Evolutionary conservation across 2,797 vertebrate species (phyloP).

Genomic region (Buphagus erythrorhynchus): DNA sequence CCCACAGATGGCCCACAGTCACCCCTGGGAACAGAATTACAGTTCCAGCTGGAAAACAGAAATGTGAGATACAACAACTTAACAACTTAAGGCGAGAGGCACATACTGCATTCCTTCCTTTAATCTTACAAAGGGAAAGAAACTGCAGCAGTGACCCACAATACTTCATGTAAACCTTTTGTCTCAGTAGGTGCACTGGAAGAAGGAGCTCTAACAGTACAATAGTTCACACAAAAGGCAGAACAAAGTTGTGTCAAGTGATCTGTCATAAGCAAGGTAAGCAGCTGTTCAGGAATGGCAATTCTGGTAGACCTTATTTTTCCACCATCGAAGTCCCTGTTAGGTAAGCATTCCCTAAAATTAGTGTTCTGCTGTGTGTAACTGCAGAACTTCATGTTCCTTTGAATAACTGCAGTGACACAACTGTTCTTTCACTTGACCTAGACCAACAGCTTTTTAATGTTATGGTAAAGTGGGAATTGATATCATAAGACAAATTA

Average conservation of each 20-base stretch:
- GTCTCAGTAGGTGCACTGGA: background rate
- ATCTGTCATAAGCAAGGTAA: background rate
- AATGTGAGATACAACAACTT: background rate
- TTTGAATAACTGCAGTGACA: background rate
- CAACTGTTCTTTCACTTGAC: background rate
- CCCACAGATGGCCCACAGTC: background rate
- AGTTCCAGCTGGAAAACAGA: background rate
- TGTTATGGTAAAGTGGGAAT: background rate
- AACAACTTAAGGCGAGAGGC: background rate
- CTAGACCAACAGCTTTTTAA: background rate
- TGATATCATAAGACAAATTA: background rate
- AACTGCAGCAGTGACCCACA: background rate
- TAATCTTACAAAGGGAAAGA: background rate
- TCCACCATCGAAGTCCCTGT: background rate
- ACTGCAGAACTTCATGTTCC: background rate
- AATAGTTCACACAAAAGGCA: background rate
- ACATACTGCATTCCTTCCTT: background rate
- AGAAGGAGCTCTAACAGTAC: background rate
- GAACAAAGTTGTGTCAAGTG: background rate
- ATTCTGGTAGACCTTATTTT: background rate
- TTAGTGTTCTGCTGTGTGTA: background rate
- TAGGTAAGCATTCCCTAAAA: background rate
- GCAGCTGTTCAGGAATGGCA: background rate
- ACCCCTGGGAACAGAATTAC: background rate
- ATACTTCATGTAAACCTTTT: background rate